Evolutionary conservation across 2,888 invertebrate genomes (phyloP), one percentile per base, ranked within the genome.

Genomic region (Drymonia ruficornis): DNA sequence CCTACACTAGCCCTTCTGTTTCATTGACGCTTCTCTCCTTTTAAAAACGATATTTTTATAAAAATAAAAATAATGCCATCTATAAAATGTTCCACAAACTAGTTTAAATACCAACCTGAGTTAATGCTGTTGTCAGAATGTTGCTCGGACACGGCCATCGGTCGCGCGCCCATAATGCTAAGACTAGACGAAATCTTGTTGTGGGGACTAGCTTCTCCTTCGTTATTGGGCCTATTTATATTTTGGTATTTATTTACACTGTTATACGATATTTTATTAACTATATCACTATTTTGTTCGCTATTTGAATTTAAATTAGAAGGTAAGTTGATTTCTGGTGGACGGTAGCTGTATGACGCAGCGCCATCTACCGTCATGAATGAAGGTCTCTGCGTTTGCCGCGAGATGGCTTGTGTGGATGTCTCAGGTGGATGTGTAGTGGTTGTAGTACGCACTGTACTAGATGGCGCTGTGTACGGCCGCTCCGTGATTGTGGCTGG

Each of bases 131-230:
- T 92, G 61, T 93, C 93, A 50, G 84, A 72, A 64, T 93, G 86
- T 71, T 93, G 91, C 62, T 93, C 89, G 55, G 90, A 83, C 55
- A 91, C 89, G 63, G 91, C 91, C 89, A 91, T 90, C 16, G 93
- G 93, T 75, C 93, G 82, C 72, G 93, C 91, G 68, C 91, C 91
- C 67, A 90, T 80, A 86, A 91, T 74, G 81, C 88, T 92, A 91
- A 88, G 93, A 93, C 93, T 93, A 93, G 93, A 93, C 79, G 93
- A 93, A 83, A 93, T 90, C 87, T 93, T 93, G 83, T 93, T 93
- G 78, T 91, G 87, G 78, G 90, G 93, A 93, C 93, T 93, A 91
- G 93, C 80, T 87, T 91, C 92, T 85, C 84, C 81, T 76, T 86
- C 88, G 71, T 73, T 74, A 75, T 79, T 87, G 79, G 91, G 91